phyloP scores from a whole-genome alignment of 2,113 vertebrate species.

The Carollia perspicillata region DNA sequence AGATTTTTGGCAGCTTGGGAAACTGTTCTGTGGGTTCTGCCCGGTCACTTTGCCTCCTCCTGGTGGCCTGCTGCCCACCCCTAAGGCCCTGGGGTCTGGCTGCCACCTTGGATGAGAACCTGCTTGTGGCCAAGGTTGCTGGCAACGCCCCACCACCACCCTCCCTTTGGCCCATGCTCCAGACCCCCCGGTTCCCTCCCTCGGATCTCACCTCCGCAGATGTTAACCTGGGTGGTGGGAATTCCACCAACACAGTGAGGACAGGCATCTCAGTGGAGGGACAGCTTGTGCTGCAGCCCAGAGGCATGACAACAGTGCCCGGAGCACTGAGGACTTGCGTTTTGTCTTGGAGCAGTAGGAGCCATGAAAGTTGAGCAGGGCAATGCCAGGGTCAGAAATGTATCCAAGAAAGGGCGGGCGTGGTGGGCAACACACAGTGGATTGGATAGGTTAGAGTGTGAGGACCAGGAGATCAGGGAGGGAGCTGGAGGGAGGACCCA shows the following conservation, averaged over 20 bases:
- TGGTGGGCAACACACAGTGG: rapidly evolving
- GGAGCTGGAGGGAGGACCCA: not conserved
- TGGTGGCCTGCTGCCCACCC: constrained; percentile 18
- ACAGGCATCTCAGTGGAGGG: not conserved
- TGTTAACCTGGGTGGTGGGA: not conserved
- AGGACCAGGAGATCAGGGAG: not conserved
- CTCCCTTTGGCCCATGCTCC: not conserved
- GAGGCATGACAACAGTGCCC: not conserved
- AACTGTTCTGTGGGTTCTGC: not conserved
- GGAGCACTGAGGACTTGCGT: not conserved
- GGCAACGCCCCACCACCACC: not conserved
- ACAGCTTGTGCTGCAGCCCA: not conserved
- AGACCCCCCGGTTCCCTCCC: not conserved
- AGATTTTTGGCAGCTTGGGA: constrained; percentile 39
- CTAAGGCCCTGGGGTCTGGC: constrained; percentile 4
- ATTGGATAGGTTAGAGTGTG: no score
- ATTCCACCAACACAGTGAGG: not conserved
- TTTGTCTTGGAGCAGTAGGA: not conserved
- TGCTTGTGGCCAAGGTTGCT: not conserved
- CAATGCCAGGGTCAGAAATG: not conserved
- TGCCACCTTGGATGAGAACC: not conserved
- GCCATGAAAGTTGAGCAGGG: not conserved
- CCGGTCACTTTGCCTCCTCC: not conserved
- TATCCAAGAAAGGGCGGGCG: not conserved
- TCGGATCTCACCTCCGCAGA: not conserved